Evolutionary conservation across 2,113 vertebrate species (phyloP).

Genomic region (Oenanthe melanoleuca): DNA sequence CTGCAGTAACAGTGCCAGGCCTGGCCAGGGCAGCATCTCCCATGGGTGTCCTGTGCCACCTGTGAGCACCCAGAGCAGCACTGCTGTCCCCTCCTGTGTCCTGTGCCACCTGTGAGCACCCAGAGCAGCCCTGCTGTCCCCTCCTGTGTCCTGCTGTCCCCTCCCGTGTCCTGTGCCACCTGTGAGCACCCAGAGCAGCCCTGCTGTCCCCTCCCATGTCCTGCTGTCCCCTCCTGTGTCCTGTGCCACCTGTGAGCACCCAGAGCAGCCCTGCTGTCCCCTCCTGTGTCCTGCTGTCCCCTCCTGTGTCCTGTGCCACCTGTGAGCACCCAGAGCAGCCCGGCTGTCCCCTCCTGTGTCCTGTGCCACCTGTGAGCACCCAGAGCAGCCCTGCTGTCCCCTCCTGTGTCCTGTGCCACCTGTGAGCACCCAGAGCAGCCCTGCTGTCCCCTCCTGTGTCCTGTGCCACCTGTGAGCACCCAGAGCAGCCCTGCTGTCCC

Average conservation of each 20-base stretch:
- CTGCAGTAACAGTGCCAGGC: neutral
- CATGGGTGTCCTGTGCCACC: rapidly evolving
- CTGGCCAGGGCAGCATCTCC: neutral
- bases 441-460: neutral
- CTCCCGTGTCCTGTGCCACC: neutral
- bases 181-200: no score
- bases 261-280: no score
- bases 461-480: no score
- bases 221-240: neutral
- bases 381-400: no score
- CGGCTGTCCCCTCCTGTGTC: neutral
- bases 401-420: neutral
- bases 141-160: neutral
- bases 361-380: no score
- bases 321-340: no score
- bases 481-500: no score
- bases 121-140: neutral
- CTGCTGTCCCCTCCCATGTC: neutral
- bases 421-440: rapidly evolving
- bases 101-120: neutral
- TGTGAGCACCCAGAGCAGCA: rapidly evolving
- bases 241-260: no score
- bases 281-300: neutral
- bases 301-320: neutral
- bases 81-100: neutral